These are phyloP conservation scores for Tetrapedia diversipes DNA, from an alignment of 2,888 invertebrate genomes.

Conservation along the genomic window DNA sequence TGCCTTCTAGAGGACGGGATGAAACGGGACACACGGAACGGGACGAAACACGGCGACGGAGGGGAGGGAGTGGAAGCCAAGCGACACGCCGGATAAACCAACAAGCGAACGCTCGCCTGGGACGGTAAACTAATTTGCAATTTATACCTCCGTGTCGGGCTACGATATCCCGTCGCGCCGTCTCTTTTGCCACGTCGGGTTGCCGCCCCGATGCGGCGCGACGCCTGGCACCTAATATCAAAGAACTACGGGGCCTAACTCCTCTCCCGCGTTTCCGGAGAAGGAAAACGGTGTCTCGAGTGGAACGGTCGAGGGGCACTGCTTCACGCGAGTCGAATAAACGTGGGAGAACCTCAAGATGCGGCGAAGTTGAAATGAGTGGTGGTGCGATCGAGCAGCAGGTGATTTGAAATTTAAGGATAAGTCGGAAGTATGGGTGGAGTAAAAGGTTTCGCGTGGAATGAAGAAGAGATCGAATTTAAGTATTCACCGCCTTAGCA, in stretches of 20 bases:
- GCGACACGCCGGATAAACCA: conserved; percentile 60
- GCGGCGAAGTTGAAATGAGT: no score
- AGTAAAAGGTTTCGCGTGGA: no score
- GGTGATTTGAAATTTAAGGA: no score
- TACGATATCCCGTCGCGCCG: conserved; percentile 34
- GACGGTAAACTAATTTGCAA: conserved; percentile 71
- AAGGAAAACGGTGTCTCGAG: not conserved
- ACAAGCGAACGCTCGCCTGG: conserved; percentile 57
- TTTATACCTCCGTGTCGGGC: conserved; percentile 61
- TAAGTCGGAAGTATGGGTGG: no score
- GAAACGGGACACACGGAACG: not conserved
- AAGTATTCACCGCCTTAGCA: no score
- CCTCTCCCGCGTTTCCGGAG: conserved; percentile 10
- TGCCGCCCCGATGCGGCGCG: conserved; percentile 27
- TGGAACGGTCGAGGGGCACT: no score
- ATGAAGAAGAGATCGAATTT: no score
- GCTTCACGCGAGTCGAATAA: no score
- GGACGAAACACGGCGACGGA: not conserved
- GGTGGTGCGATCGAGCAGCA: no score
- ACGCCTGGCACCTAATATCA: conserved; percentile 44
- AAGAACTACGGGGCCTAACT: conserved; percentile 34
- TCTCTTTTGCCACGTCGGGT: conserved; percentile 33
- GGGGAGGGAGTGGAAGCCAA: not conserved
- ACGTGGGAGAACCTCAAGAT: no score
- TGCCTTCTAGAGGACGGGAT: not conserved